Conservation (phyloP, 2,888 invertebrate genomes). For the Orthosia gothica region DNA sequence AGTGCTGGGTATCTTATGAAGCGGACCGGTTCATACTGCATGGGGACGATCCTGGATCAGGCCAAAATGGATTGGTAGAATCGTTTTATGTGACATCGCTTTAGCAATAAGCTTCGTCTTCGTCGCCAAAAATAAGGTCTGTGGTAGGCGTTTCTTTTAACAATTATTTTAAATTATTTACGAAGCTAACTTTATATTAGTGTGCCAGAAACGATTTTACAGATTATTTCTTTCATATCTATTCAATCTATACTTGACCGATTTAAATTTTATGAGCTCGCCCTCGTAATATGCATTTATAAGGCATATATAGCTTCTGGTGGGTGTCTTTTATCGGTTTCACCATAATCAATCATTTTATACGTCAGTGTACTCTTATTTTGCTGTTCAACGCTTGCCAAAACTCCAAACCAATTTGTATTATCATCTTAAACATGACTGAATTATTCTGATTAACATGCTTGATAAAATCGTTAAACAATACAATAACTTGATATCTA, state of each 20-base stretch:
- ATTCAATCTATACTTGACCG: constrained; percentile 21
- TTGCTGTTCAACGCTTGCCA: constrained; percentile 2
- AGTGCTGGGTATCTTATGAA: too few species aligned
- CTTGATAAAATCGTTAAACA: constrained; percentile 1
- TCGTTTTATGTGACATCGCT: too few species aligned
- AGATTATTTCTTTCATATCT: constrained; percentile 4
- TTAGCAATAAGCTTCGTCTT: too few species aligned
- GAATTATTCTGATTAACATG: constrained; percentile 3
- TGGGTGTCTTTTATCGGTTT: neutral
- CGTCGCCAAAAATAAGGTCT: too few species aligned
- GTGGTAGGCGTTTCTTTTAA: too few species aligned
- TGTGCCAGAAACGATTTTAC: constrained; percentile 1
- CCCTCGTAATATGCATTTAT: constrained; percentile 6
- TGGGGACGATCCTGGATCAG: too few species aligned
- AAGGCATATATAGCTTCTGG: neutral
- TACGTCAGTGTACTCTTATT: neutral
- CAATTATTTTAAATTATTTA: neutral
- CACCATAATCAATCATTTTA: neutral
- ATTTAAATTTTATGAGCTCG: constrained; percentile 18
- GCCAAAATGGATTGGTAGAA: too few species aligned
- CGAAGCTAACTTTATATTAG: neutral
- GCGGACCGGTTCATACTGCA: too few species aligned
- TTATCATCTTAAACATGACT: neutral
- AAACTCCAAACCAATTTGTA: neutral
- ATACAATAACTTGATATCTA: neutral